Evolutionary conservation across 2,797 vertebrate genomes (phyloP), one percentile per base, ranked within the genome.

Genomic region (Tragopan temminckii): DNA sequence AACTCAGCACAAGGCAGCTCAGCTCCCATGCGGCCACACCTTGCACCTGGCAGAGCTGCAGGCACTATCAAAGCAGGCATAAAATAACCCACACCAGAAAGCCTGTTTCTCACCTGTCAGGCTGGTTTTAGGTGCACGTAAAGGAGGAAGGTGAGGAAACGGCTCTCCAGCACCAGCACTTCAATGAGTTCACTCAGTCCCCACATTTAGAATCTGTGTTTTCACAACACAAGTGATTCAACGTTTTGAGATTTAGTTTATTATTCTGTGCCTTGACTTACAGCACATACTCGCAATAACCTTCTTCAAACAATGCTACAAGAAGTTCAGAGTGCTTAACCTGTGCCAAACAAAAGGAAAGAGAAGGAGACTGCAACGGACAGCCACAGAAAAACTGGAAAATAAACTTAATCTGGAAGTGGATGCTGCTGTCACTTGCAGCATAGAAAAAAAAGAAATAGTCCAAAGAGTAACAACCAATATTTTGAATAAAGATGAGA

Each of bases 71-170:
- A 78, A 52, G 70, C 93, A 92, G 83, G 83, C 50, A 85, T 21
- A 89, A 88, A 27, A 35, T 50, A 7, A 13, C 55, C 68, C 95
- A 94, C 94, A 96, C 67, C 94, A 96, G 80, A 94, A 90, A 97
- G 97, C 92, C 95, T 89, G 96, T 95, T 97, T 91, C 67, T 81
- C 85, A 81, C 97, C 83, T 59, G 90, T 86, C 58, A 42, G 88
- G 94, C 96, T 94, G 85, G 96, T 96, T 97, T 96, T 68, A 68
- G 68, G 92, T 85, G 81, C 95, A 92, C 64, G 76, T 5, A 20
- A 82, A 46, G 57, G 38, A 69, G 80, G n/a, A 59, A 46, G 66
- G 59, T 5, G 35, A 82, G 43, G 36, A 64, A 86, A 48, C 35
- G 42, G 29, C 63, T 94, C 82, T 87, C 40, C 46, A 88, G 46